Evolutionary conservation across 2,113 vertebrate genomes (phyloP).

Genomic region (Pagrus major): DNA sequence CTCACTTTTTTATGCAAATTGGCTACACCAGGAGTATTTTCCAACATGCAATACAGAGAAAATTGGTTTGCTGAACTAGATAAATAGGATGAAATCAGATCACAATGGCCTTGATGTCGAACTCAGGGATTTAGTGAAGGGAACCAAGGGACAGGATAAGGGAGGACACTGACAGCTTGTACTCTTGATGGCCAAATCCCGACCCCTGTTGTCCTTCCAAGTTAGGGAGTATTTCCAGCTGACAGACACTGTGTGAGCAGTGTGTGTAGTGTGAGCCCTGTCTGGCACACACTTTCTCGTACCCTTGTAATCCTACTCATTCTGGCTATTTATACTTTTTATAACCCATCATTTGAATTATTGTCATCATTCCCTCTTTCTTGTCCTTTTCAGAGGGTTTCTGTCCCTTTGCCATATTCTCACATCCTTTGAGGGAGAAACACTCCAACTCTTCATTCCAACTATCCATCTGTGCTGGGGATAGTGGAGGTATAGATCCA

Average conservation of each 20-base stretch:
- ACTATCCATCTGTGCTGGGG: slow-evolving; percentile 38
- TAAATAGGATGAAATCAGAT: slow-evolving; percentile 77
- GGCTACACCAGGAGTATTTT: slow-evolving; percentile 23
- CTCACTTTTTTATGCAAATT: slow-evolving; percentile 21
- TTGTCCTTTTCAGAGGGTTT: slow-evolving; percentile 20
- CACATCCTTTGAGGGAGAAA: slow-evolving; percentile 17
- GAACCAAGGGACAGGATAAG: slow-evolving; percentile 74
- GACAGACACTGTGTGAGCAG: slow-evolving; percentile 71
- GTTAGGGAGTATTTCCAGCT: slow-evolving; percentile 74
- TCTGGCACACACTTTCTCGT: slow-evolving; percentile 44
- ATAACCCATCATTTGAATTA: slow-evolving; percentile 18
- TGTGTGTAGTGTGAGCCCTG: slow-evolving; percentile 59
- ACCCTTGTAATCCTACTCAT: slow-evolving; percentile 35
- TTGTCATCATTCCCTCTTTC: slow-evolving; percentile 14
- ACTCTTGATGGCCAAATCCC: slow-evolving; percentile 81
- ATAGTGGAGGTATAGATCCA: neutral
- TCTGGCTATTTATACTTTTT: slow-evolving; percentile 35
- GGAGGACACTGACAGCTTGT: slow-evolving; percentile 81
- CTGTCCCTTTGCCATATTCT: slow-evolving; percentile 11
- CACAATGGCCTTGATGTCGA: slow-evolving; percentile 79
- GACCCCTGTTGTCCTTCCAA: slow-evolving; percentile 85
- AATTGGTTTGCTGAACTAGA: slow-evolving; percentile 61
- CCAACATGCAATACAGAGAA: slow-evolving; percentile 29
- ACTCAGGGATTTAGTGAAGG: slow-evolving; percentile 72
- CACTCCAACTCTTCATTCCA: slow-evolving; percentile 30